These are phyloP conservation scores for Sphyrna mokarran DNA, from an alignment of 2,113 vertebrate species.

Conservation along the genomic window DNA sequence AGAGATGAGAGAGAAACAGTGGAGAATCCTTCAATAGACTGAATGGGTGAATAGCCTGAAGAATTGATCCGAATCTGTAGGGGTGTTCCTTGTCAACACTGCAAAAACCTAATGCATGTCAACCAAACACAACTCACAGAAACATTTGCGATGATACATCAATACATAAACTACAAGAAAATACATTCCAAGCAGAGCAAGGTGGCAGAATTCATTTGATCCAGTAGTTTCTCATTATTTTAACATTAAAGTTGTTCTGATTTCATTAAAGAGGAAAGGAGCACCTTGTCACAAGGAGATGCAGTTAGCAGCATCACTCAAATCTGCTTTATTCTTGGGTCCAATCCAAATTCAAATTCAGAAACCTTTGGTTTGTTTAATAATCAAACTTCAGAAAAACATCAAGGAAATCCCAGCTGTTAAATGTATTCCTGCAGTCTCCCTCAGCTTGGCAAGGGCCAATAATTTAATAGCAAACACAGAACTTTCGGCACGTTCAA, in stretches of 20 bases:
- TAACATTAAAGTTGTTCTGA: not conserved
- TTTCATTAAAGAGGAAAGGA: not conserved
- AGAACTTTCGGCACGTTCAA: too few relatives aligned
- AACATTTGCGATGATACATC: not conserved
- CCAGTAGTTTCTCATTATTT: not conserved
- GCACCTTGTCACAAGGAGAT: not conserved
- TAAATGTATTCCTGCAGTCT: not conserved
- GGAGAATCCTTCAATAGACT: not conserved
- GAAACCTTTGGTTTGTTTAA: not conserved
- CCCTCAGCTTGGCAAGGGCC: not conserved
- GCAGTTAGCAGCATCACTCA: not conserved
- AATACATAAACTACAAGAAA: not conserved
- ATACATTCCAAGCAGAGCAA: not conserved
- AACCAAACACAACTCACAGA: not conserved
- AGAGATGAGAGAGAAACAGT: not conserved
- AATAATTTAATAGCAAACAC: not conserved
- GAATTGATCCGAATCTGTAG: not conserved
- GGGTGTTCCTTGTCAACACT: not conserved
- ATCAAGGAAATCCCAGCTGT: not conserved
- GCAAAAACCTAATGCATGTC: not conserved
- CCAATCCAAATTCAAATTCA: not conserved
- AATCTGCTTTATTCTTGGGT: not conserved
- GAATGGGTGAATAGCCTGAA: not conserved
- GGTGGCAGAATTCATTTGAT: not conserved
- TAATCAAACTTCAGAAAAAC: not conserved